phyloP scores from a whole-genome alignment of 2,113 vertebrate species.

The Perognathus longimembris region DNA sequence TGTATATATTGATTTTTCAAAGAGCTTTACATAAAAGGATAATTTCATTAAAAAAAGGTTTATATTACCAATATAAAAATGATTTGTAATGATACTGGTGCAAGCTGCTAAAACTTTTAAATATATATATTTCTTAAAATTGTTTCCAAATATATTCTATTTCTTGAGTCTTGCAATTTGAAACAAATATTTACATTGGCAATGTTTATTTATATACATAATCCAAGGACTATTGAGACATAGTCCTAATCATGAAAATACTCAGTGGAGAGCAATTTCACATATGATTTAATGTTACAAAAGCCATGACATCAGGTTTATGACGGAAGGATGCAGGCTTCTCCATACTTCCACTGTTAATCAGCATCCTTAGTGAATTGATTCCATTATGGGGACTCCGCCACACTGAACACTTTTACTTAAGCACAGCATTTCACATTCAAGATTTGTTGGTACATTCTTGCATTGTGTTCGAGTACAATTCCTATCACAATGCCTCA shows the following conservation, averaged over 20 bases:
- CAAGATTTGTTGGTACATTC: neutral
- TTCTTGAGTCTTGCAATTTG: neutral
- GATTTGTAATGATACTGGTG: conserved; percentile 16
- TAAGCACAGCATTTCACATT: neutral
- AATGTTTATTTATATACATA: neutral
- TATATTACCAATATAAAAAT: conserved; percentile 56
- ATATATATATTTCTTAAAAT: neutral
- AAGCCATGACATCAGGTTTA: no score
- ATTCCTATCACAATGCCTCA: neutral
- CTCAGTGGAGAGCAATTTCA: neutral
- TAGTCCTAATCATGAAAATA: neutral
- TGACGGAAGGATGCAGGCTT: no score
- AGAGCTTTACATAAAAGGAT: conserved; percentile 59
- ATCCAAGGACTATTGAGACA: neutral
- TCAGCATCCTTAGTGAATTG: neutral
- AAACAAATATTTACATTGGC: neutral
- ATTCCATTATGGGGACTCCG: neutral
- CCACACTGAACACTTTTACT: neutral
- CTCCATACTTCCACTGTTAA: neutral
- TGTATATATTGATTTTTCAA: conserved; percentile 76
- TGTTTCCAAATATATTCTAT: conserved; percentile 32
- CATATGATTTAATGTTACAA: neutral
- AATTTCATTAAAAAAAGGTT: conserved; percentile 56
- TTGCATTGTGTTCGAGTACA: neutral
- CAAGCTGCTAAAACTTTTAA: conserved; percentile 58